These are phyloP conservation scores for Cecropterus lyciades DNA, from an alignment of 1,140 invertebrate genomes.

Conservation along the genomic window DNA sequence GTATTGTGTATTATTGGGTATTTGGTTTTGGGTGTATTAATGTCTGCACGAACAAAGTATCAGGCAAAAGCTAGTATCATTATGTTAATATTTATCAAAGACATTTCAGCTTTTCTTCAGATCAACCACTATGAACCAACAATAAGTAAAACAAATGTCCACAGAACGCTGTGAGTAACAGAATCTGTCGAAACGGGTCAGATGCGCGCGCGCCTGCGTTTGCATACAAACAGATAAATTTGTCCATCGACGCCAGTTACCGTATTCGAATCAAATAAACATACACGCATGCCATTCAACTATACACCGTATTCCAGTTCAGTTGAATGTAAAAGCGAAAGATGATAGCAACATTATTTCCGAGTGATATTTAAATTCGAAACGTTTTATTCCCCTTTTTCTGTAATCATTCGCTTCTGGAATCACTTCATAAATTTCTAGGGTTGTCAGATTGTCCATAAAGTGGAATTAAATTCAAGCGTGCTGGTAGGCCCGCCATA, in stretches of 20 bases:
- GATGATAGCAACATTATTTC: slow-evolving; percentile 59
- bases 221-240: slow-evolving; percentile 61
- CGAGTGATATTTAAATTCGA: slow-evolving; percentile 67
- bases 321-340: slow-evolving; percentile 25
- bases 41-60: no score
- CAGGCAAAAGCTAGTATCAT: no score
- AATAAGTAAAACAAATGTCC: neutral
- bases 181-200: slow-evolving; percentile 50
- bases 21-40: no score
- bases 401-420: slow-evolving; percentile 62
- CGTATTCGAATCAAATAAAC: slow-evolving; percentile 53
- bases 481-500: no score
- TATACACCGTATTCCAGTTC: slow-evolving; percentile 26
- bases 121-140: no score
- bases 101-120: no score
- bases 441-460: no score
- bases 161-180: slow-evolving; percentile 13
- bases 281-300: slow-evolving; percentile 33
- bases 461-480: no score
- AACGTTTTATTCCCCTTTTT: slow-evolving; percentile 57
- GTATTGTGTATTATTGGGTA: no score
- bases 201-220: slow-evolving; percentile 53
- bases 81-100: no score
- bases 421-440: slow-evolving; percentile 52
- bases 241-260: slow-evolving; percentile 52